A percentile compares a stretch with the other conserved stretches of the same genome.
Evolutionary conservation across 2,797 vertebrate species (phyloP).

Genomic region (Neopelma chrysocephalum): DNA sequence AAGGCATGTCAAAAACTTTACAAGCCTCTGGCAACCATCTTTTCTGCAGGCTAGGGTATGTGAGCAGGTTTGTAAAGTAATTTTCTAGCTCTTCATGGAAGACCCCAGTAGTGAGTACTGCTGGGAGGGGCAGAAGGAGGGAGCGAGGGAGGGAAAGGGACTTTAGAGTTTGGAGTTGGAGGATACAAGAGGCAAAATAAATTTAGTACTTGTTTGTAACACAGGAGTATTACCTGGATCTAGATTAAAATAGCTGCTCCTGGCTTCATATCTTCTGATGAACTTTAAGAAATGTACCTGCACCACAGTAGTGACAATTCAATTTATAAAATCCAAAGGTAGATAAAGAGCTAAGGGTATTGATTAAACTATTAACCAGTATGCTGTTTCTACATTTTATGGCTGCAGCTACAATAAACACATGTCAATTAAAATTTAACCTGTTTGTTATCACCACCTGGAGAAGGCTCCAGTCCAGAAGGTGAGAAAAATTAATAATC

Average conservation of each 20-base stretch:
- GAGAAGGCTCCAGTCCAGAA: not conserved
- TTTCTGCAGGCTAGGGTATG: not conserved
- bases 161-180: not conserved
- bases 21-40: not conserved
- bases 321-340: not conserved
- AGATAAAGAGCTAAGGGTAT: not conserved
- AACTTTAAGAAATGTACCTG: not conserved
- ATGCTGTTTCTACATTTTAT: not conserved
- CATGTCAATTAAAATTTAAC: not conserved
- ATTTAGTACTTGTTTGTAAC: not conserved
- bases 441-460: not conserved
- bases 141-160: not conserved
- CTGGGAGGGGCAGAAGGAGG: not conserved
- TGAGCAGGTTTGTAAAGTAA: not conserved
- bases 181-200: not conserved
- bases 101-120: not conserved
- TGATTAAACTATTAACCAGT: not conserved
- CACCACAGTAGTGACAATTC: not conserved
- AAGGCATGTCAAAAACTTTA: not conserved
- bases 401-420: not conserved
- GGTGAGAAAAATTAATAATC: not conserved
- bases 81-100: not conserved
- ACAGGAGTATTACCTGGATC: not conserved
- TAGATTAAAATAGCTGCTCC: not conserved
- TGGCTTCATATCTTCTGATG: not conserved